A percentile compares a stretch with the other conserved stretches of the same genome.
Evolutionary conservation across 2,888 invertebrate genomes (phyloP).

Genomic region (Digitonthophagus gazella): DNA sequence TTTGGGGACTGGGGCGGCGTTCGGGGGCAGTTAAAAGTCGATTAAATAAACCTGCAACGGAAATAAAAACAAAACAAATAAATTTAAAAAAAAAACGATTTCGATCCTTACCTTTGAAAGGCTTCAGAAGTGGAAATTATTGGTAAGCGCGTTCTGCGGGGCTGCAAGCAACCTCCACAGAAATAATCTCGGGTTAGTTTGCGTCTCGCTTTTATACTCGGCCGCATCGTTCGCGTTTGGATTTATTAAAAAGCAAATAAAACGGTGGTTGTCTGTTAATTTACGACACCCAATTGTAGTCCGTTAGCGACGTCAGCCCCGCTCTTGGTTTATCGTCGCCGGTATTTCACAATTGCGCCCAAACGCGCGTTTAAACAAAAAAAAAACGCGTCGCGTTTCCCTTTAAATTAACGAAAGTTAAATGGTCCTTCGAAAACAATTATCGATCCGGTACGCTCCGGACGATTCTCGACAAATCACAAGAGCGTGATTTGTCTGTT

Average conservation of each 20-base stretch:
- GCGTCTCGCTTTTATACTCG: constrained; percentile 22
- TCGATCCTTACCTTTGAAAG: constrained; percentile 20
- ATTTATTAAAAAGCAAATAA: constrained; percentile 27
- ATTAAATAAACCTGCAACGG: constrained; percentile 43
- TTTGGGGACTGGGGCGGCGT: constrained; percentile 39
- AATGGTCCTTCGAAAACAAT: background rate
- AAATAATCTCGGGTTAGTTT: constrained; percentile 20
- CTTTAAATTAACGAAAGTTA: background rate
- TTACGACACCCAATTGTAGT: constrained; percentile 24
- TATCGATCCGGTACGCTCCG: background rate
- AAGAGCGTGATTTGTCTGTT: too few species aligned
- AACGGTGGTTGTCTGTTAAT: constrained; percentile 24
- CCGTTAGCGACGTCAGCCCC: background rate
- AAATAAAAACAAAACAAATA: constrained; percentile 19
- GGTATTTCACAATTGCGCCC: background rate
- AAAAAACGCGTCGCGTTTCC: too few species aligned
- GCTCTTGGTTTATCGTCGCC: constrained; percentile 4
- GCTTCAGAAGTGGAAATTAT: constrained; percentile 29
- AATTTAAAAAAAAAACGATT: background rate
- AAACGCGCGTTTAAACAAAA: background rate
- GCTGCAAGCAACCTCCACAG: constrained; percentile 38
- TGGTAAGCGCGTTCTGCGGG: constrained; percentile 29
- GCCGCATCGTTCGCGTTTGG: constrained; percentile 13
- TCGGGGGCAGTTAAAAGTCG: constrained; percentile 46
- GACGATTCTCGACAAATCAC: background rate